A percentile compares a stretch with the other conserved stretches of the same genome.
Evolutionary conservation across 2,113 vertebrate genomes (phyloP).

Genomic region (Tauraco erythrolophus): DNA sequence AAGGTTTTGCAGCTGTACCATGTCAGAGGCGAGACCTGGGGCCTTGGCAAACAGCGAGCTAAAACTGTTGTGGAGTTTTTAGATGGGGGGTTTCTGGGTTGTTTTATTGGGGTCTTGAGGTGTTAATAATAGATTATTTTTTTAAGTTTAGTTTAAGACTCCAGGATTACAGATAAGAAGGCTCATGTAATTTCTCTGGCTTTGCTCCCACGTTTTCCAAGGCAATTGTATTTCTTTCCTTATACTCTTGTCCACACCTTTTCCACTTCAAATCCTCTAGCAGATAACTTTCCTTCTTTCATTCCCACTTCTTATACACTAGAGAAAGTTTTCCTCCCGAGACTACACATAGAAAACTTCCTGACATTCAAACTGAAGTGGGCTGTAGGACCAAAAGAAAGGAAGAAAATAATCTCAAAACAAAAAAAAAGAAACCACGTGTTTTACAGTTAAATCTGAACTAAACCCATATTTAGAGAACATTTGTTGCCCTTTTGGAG

Average conservation of each 20-base stretch:
- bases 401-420: neutral
- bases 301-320: neutral
- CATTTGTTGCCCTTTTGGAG: neutral
- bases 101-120: neutral
- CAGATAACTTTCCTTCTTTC: neutral
- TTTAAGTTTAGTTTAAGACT: neutral
- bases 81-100: too few relatives aligned
- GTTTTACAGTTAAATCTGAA: neutral
- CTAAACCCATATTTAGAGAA: neutral
- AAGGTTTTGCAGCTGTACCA: neutral
- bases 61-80: neutral
- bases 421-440: neutral
- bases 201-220: neutral
- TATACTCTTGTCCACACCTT: neutral
- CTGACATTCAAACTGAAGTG: fast-evolving
- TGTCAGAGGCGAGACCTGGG: neutral
- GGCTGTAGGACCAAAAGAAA: neutral
- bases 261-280: neutral
- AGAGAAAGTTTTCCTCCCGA: neutral
- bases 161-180: neutral
- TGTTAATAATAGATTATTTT: neutral
- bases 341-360: neutral
- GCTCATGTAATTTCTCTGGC: neutral
- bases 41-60: neutral
- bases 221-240: neutral